These are phyloP conservation scores for Acromyrmex echinatior DNA, from an alignment of 1,140 invertebrate genomes.

Conservation along the genomic window DNA sequence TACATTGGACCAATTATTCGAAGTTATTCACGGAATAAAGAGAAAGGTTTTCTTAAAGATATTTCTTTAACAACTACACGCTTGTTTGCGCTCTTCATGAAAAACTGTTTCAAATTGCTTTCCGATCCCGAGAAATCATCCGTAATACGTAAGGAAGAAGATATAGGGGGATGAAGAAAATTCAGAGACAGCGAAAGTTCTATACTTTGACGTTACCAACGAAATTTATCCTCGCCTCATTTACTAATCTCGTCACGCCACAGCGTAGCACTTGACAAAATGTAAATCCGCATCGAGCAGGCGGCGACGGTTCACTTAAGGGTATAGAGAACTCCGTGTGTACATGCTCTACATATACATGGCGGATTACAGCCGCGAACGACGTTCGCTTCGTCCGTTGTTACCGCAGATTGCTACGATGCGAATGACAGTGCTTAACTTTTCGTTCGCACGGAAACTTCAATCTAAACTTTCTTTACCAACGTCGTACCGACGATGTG, in stretches of 20 bases:
- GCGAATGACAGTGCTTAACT: constrained; percentile 80
- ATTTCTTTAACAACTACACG: neutral
- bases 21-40: neutral
- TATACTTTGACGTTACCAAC: constrained; percentile 37
- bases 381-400: constrained; percentile 53
- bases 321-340: constrained; percentile 19
- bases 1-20: neutral
- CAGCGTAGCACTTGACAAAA: constrained; percentile 51
- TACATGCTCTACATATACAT: constrained; percentile 33
- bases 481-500: neutral
- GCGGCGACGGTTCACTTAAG: constrained; percentile 30
- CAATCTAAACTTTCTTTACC: constrained; percentile 78
- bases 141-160: neutral
- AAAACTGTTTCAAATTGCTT: constrained; percentile 16
- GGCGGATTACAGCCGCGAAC: constrained; percentile 62
- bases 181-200: constrained; percentile 41
- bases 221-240: constrained; percentile 56
- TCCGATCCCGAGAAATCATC: constrained; percentile 16
- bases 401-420: constrained; percentile 72
- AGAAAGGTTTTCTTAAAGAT: neutral
- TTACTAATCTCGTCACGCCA: constrained; percentile 53
- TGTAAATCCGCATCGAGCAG: constrained; percentile 37
- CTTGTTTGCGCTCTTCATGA: neutral
- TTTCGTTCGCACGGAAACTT: constrained; percentile 79
- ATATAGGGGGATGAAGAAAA: constrained; percentile 21